Conservation (phyloP, 35 echinoderm and acorn worm species). For the Anneissia japonica region DNA sequence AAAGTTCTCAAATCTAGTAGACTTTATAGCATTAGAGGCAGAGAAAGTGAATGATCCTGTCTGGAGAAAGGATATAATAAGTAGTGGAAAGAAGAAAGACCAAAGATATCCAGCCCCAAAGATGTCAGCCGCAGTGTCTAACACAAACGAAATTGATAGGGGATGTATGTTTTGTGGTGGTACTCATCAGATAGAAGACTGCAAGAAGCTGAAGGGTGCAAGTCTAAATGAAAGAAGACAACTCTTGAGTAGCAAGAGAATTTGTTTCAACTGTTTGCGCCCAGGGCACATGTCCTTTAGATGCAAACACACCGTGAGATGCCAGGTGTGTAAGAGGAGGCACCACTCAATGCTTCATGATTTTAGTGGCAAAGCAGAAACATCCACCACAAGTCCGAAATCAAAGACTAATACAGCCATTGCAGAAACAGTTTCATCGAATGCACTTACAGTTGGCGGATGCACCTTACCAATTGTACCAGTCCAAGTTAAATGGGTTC, state of each 20-base stretch:
- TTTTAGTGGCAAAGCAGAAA: neutral
- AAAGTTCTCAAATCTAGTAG: neutral
- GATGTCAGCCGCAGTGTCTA: neutral
- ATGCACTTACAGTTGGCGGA: neutral
- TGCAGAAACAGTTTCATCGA: neutral
- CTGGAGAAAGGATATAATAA: neutral
- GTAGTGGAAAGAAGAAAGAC: neutral
- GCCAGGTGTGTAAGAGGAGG: neutral
- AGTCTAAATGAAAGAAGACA: neutral
- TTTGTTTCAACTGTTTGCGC: neutral
- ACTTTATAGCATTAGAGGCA: neutral
- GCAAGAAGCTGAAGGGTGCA: neutral
- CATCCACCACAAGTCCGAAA: neutral
- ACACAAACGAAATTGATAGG: neutral
- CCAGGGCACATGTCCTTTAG: neutral
- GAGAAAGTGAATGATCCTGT: neutral
- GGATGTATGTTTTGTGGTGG: neutral
- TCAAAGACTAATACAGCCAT: neutral
- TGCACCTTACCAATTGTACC: neutral
- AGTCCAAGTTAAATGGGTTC: neutral
- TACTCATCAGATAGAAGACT: neutral
- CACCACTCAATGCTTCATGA: neutral
- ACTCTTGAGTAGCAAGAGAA: neutral
- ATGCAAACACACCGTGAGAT: neutral
- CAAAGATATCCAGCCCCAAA: neutral